Base-by-base conservation (phyloP, 1,140 invertebrate species). In the Psix sp. region DNA sequence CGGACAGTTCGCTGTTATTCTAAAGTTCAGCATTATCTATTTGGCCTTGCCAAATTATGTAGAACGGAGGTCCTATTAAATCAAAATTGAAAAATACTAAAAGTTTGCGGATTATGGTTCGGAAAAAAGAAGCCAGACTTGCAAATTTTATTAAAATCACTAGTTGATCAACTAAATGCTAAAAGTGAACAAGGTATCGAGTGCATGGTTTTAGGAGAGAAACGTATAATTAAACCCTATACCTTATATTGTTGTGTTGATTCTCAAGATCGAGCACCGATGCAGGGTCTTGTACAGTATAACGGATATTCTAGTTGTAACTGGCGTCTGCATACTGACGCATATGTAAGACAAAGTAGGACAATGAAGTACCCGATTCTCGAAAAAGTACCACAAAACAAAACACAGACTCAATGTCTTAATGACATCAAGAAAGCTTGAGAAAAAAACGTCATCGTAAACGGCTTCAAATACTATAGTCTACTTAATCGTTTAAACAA, bases 1-100 rank as follows among this genome's bases (percentile, higher is more conserved):
- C 56, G 11, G 63, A 68, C 45, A 52, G 52, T 18, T 49, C 52
- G 0, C 63, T 52, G 5, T n/a, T 59, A 15, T 68, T 57, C 5
- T 20, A 59, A 13, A 72, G 68, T 33, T 72, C 68, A 1, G 40
- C 48, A 36, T 49, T 26, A 20, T 54, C 57, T n/a, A 63, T 72
- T 17, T 72, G 57, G 57, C 59, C 59, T 1, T 38, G 49, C 14
- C 59, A 63, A 38, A 1, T 59, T 6, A 52, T 52, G 7, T 4
- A 45, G 0, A 70, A 60, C 42, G 66, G 62, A 46, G 9, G 60
- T 9, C 68, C 59, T n/a, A 11, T 45, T 7, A 11, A 49, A 13
- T 39, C 1, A 26, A 38, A 54, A 31, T 21, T n/a, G 2, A 39
- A 57, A 10, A 52, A 52, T 7, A 17, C 26, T 16, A 52, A 59